Evolutionary conservation across 2,888 invertebrate species (phyloP).

Genomic region (Bellardia bayeri): DNA sequence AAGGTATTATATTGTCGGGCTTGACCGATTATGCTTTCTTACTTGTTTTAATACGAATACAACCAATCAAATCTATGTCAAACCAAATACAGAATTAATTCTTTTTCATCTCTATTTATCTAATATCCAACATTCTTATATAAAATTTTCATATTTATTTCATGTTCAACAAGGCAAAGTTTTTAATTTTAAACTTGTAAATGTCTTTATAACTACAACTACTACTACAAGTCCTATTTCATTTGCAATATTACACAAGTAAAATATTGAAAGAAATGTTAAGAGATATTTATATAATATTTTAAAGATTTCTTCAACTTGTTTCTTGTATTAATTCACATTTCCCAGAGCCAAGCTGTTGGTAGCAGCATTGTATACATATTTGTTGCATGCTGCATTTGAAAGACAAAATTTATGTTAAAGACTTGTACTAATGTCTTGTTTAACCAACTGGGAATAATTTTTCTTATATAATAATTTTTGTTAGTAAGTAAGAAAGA

Average conservation of each 20-base stretch:
- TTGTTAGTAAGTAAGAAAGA: background rate
- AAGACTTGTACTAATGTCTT: conserved; percentile 52
- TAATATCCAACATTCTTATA: too few relatives aligned
- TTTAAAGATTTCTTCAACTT: background rate
- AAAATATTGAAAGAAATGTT: background rate
- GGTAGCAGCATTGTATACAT: conserved; percentile 7
- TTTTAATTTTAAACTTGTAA: conserved; percentile 33
- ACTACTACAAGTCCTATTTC: background rate
- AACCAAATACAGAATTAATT: background rate
- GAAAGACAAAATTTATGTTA: conserved; percentile 43
- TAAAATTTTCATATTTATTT: background rate
- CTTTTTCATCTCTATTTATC: background rate
- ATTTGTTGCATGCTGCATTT: conserved; percentile 41
- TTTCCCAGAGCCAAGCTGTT: conserved; percentile 20
- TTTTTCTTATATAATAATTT: conserved; percentile 48
- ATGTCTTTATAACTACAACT: conserved; percentile 26
- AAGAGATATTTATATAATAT: background rate
- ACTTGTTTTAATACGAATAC: too few relatives aligned
- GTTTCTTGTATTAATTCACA: background rate
- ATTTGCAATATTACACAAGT: background rate
- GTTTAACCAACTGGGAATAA: conserved; percentile 66
- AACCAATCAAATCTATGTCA: too few relatives aligned
- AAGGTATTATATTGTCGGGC: too few relatives aligned
- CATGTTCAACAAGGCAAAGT: background rate
- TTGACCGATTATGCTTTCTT: too few relatives aligned